Base-by-base conservation (phyloP, 2,888 invertebrate species). In the Drosophila villosipedis region DNA sequence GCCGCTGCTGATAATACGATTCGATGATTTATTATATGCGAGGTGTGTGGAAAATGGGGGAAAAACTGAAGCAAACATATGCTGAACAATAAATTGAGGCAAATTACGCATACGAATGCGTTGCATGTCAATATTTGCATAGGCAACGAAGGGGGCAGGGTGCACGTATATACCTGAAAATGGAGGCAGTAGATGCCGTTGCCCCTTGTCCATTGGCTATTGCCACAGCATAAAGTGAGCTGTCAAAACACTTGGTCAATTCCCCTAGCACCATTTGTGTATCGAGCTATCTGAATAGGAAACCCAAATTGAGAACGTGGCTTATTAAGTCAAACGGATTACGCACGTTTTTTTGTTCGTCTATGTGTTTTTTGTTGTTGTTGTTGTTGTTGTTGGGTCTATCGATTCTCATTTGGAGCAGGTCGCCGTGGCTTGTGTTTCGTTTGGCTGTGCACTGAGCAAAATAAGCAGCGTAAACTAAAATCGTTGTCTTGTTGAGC, bases 321-420 rank as follows among this genome's bases (percentile, higher is more conserved):
- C 86, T 86, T 88, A 86, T 86, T 86, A 90, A 90, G 83, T 90
- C 83, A 72, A 78, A 88, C 71, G 83, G 86, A 80, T 88, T 86
- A 90, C 74, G 80, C 89, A 78, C 77, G 77, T 75, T 65, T 69
- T 16, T 19, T 19, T 25, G 52, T 28, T n/a, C 41, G 28, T 12
- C 16, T 33, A 14, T 2, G 22, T 30, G 14, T 30, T 25, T 55
- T 28, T n/a, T n/a, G n/a, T n/a, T 49, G 49, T 14, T 54, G 22
- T 30, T 70, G 16, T 22, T 31, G 35, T 43, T 58, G 65, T 43
- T 72, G 57, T 54, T 43, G 50, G 30, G 35, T 35, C 22, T 63
- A 54, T 75, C 54, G 65, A 59, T 55, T 60, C 65, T 30, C 61
- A 80, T 75, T 76, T 80, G 69, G 73, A 76, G 70, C 75, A 73